Base-by-base conservation (phyloP, 1,140 invertebrate genomes). In the Penaeus vannamei region DNA sequence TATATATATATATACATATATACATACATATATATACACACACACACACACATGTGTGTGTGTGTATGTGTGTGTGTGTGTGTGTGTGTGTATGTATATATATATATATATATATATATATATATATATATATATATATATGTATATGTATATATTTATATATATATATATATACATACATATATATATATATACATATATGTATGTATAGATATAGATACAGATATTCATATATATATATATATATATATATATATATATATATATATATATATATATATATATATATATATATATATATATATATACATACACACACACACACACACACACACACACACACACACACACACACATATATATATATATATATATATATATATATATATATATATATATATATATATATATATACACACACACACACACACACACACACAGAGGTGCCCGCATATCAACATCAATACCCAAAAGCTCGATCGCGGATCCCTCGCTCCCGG, bases 261-360 rank as follows among this genome's bases (percentile, higher is more conserved):
- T 69, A 23, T n/a, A 72, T n/a, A 72, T 72, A n/a, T 72, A n/a
- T 72, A 72, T 72, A 72, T 72, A 72, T 72, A n/a, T 72, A 72
- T 72, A 72, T n/a, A 72, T 23, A n/a, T 72, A n/a, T 72, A 72
- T 72, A 72, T 72, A 72, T 72, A n/a, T 72, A 72, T 72, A 72
- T 8, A 72, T 69, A 1, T 69, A 1, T 23, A 23, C n/a, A 72
- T 72, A 72, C n/a, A 2, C n/a, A 72, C n/a, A 26, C 32, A 72
- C n/a, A n/a, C 32, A n/a, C n/a, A 72, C n/a, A 72, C n/a, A 72
- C 1, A 8, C 22, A 20, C 12, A 72, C n/a, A 72, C 0, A n/a
- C 12, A n/a, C 12, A 72, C 12, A 72, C 12, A 72, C 12, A n/a
- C 12, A 72, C 5, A 36, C 36, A 36, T 36, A 5, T 36, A 5